Evolutionary conservation across 2,888 invertebrate genomes (phyloP), one percentile per base, ranked within the genome.

Genomic region (Tromatobia lineatoria): DNA sequence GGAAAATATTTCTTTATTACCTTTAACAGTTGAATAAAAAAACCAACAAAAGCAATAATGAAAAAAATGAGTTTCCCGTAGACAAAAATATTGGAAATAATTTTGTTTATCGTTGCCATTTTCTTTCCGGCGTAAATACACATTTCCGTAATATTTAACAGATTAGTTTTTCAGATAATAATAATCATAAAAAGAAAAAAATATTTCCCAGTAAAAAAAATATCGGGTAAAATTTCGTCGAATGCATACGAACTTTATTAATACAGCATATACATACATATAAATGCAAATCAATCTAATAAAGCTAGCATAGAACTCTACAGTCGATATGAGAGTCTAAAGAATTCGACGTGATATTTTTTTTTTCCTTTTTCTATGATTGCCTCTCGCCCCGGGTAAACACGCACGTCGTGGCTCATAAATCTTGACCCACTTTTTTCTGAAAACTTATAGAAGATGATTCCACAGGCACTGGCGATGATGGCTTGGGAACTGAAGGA

Each of bases 381-480:
- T 81, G 78, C 74, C 70, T 78, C 74, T 61, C 78, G 78, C 74
- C 80, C 47, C 64, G 77, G 57, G 81, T 66, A 81, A 78, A 84
- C 84, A 83, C 80, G 79, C 83, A 71, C 73, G 75, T 84, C 73
- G 75, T 34, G 74, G 67, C 76, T 78, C 82, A 76, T 85, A 77
- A 86, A 85, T 84, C 83, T 86, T 86, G 87, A 86, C 87, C 87
- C 80, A 86, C 86, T 87, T 87, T 87, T 87, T 85, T 57, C 29
- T 66, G 34, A 77, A 76, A 67, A 54, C 75, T 64, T 71, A 50
- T 71, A 50, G 71, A 67, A 50, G 83, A 80, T 79, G 69, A 82
- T 82, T 82, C 52, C 59, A 67, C 69, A 77, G 47, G 52, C 71
- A 25, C n/a, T 15, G 34, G 61, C 47, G 34, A 50, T 34, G 77